Evolutionary conservation across 2,113 vertebrate species (phyloP).

Genomic region (Aspidoscelis tigris): DNA sequence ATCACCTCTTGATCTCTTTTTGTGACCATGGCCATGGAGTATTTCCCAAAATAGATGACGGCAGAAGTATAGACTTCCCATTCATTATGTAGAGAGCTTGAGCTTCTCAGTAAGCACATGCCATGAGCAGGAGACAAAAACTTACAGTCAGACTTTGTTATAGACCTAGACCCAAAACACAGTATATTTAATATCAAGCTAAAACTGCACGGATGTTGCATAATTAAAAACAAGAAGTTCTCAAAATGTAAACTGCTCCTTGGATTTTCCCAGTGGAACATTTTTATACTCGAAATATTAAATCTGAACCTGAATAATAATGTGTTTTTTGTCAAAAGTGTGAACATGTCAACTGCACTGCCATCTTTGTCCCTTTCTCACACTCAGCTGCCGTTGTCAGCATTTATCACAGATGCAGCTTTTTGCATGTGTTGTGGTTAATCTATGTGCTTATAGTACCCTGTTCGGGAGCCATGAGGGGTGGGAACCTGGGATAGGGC

Average conservation of each 20-base stretch:
- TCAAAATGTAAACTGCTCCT: not conserved
- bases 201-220: not conserved
- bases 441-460: too few species aligned
- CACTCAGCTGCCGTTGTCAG: too few species aligned
- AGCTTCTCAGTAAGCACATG: conserved; percentile 28
- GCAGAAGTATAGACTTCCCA: conserved; percentile 40
- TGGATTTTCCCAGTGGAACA: not conserved
- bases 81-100: conserved; percentile 43
- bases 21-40: conserved; percentile 66
- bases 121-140: conserved; percentile 1
- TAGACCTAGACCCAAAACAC: not conserved
- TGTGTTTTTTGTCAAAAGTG: not conserved
- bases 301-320: conserved; percentile 9
- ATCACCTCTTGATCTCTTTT: conserved; percentile 70
- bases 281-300: not conserved
- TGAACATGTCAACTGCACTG: too few species aligned
- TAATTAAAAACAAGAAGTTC: not conserved
- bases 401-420: too few species aligned
- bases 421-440: too few species aligned
- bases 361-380: too few species aligned
- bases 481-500: too few species aligned
- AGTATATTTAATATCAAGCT: not conserved
- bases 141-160: conserved; percentile 8
- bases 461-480: too few species aligned
- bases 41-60: conserved; percentile 58